Evolutionary conservation across 2,113 vertebrate genomes (phyloP).

Genomic region (Nothocercus nigrocapillus): DNA sequence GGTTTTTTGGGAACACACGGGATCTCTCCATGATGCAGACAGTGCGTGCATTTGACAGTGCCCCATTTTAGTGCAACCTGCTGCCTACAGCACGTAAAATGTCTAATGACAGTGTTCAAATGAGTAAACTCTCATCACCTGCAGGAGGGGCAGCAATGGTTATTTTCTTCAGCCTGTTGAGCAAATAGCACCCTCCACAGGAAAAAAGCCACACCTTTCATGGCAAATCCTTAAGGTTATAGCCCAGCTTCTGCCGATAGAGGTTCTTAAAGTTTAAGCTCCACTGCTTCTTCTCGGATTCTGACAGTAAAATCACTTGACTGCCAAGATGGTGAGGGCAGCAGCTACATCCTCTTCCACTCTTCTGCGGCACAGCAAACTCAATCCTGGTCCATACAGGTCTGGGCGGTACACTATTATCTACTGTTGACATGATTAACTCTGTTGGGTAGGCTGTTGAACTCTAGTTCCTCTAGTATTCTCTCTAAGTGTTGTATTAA

Average conservation of each 20-base stretch:
- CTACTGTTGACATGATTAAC: constrained; percentile 85
- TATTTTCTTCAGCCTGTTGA: constrained; percentile 71
- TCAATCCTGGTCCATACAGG: constrained; percentile 57
- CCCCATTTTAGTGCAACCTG: constrained; percentile 59
- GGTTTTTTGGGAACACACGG: constrained; percentile 51
- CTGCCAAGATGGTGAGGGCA: constrained; percentile 63
- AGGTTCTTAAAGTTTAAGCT: constrained; percentile 62
- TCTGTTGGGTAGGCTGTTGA: constrained; percentile 75
- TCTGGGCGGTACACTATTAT: constrained; percentile 74
- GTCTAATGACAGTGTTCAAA: constrained; percentile 68
- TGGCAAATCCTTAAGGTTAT: constrained; percentile 73
- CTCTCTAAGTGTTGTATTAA: constrained; percentile 97
- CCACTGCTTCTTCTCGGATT: constrained; percentile 71
- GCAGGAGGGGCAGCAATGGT: constrained; percentile 68
- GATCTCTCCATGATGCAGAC: constrained; percentile 68
- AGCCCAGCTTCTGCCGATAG: constrained; percentile 71
- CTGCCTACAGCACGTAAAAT: constrained; percentile 68
- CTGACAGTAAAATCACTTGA: constrained; percentile 69
- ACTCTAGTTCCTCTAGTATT: constrained; percentile 86
- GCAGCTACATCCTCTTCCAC: constrained; percentile 61
- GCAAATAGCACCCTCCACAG: constrained; percentile 74
- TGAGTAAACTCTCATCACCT: constrained; percentile 76
- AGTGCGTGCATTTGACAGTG: constrained; percentile 56
- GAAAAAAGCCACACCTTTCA: constrained; percentile 75
- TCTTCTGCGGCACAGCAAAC: constrained; percentile 74